Conservation (phyloP, 2,113 vertebrate genomes). For the Spea multiplicata region DNA sequence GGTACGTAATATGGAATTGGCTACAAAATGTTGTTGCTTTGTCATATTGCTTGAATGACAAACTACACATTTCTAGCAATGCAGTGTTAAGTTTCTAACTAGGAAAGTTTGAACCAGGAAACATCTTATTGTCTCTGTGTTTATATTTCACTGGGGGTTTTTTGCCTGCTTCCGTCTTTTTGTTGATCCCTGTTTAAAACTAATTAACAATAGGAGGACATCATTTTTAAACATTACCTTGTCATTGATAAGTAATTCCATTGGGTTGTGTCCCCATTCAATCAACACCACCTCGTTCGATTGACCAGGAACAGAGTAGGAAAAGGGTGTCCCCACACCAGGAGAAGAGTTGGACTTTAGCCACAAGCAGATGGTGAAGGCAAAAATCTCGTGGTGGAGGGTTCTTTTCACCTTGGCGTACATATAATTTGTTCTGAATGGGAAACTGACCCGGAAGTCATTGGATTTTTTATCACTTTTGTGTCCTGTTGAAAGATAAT, state of each 20-base stretch:
- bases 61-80: too few relatives aligned
- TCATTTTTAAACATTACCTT: slow-evolving; percentile 72
- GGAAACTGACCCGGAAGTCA: slow-evolving; percentile 58
- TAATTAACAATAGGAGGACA: too few relatives aligned
- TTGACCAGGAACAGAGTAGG: slow-evolving; percentile 91
- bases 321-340: slow-evolving; percentile 93
- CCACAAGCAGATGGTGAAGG: slow-evolving; percentile 97
- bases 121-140: too few relatives aligned
- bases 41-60: too few relatives aligned
- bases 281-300: slow-evolving; percentile 97
- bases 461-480: slow-evolving; percentile 45
- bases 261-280: slow-evolving; percentile 97
- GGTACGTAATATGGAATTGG: too few relatives aligned
- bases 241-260: slow-evolving; percentile 94
- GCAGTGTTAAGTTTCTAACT: too few relatives aligned
- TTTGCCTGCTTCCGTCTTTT: too few relatives aligned
- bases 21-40: too few relatives aligned
- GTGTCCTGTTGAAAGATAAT: slow-evolving; percentile 41
- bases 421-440: slow-evolving; percentile 93
- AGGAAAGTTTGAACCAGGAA: too few relatives aligned
- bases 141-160: too few relatives aligned
- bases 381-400: slow-evolving; percentile 91
- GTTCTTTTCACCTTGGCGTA: slow-evolving; percentile 95
- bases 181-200: too few relatives aligned
- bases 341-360: slow-evolving; percentile 88